Percentiles rank a stretch among this genome's conserved stretches.
These are phyloP conservation scores for Neodontobutis hainanensis DNA, from an alignment of 2,113 vertebrate genomes.

Conservation along the genomic window DNA sequence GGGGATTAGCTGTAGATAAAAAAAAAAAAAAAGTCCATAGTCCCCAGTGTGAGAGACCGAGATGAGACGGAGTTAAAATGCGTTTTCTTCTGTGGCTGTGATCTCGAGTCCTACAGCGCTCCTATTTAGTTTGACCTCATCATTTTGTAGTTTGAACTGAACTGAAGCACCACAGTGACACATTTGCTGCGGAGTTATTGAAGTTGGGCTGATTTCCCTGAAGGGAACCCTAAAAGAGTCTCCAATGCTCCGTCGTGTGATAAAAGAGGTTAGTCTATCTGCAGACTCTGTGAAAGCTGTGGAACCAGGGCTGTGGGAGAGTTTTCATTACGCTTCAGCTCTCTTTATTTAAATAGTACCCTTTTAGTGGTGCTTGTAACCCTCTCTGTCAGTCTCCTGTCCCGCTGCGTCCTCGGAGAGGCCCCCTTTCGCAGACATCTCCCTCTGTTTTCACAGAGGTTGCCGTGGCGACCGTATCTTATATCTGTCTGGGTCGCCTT, in stretches of 20 bases:
- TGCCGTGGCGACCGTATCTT: constrained; percentile 65
- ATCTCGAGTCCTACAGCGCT: not conserved
- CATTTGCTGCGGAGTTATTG: not conserved
- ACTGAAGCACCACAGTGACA: not conserved
- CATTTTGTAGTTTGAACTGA: not conserved
- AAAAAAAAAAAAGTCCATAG: no score
- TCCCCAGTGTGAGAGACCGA: no score
- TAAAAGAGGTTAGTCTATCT: not conserved
- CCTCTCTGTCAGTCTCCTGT: constrained; percentile 21
- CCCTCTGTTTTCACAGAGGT: constrained; percentile 29
- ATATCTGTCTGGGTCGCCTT: constrained; percentile 31
- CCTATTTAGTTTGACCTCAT: not conserved
- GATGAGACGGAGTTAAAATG: not conserved
- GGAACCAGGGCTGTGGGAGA: constrained; percentile 40
- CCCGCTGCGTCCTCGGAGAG: constrained; percentile 14
- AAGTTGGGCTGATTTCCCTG: constrained; percentile 8
- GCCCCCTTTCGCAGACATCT: constrained; percentile 2
- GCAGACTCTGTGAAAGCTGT: no score
- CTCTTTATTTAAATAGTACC: constrained; percentile 34
- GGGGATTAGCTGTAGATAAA: no score
- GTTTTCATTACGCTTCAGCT: constrained; percentile 14
- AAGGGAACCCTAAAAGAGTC: constrained; percentile 12
- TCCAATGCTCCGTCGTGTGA: not conserved
- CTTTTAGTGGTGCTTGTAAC: constrained; percentile 45
- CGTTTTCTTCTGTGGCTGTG: not conserved